phyloP scores from a whole-genome alignment of 2,797 vertebrate species.

The Carcharodon carcharias region DNA sequence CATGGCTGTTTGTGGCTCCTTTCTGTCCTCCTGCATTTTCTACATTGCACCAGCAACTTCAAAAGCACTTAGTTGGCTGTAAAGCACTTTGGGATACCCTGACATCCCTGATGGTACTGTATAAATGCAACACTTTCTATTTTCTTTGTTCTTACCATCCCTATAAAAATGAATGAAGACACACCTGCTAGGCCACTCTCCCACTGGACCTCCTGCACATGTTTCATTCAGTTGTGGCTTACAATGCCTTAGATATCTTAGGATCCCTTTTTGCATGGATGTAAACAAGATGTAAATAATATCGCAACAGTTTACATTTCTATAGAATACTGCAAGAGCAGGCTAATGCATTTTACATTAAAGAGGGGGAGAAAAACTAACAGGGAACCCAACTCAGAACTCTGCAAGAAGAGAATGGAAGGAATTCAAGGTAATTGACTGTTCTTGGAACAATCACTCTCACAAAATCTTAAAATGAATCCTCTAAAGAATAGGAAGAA shows the following conservation, averaged over 20 bases:
- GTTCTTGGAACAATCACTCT: neutral
- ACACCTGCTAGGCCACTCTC: neutral
- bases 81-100: neutral
- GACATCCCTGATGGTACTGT: neutral
- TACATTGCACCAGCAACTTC: neutral
- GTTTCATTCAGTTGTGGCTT: too few relatives aligned
- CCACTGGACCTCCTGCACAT: neutral
- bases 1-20: neutral
- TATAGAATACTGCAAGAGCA: neutral
- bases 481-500: neutral
- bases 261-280: neutral
- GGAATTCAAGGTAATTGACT: constrained; percentile 29
- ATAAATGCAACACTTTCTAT: neutral
- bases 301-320: neutral
- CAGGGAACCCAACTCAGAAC: constrained; percentile 41
- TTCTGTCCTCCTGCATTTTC: neutral
- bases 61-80: neutral
- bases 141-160: neutral
- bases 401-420: neutral
- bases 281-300: neutral
- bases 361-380: neutral
- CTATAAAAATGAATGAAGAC: neutral
- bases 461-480: neutral
- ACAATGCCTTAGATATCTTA: neutral
- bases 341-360: neutral